Evolutionary conservation across 2,888 invertebrate genomes (phyloP).

Genomic region (Esperia sulphurella): DNA sequence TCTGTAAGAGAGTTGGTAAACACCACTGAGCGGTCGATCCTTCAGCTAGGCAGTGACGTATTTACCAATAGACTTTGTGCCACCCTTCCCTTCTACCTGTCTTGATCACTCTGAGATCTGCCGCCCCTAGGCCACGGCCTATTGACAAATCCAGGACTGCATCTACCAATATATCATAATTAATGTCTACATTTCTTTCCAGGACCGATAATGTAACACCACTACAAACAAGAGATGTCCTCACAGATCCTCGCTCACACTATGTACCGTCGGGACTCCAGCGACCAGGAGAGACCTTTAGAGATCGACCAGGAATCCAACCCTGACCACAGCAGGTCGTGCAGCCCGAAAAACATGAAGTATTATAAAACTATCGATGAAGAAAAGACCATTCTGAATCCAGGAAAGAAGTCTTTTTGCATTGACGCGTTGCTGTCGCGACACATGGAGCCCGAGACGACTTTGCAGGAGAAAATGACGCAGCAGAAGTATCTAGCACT

Average conservation of each 20-base stretch:
- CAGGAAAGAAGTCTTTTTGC: slow-evolving; percentile 88
- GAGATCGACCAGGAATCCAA: slow-evolving; percentile 62
- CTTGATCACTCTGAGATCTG: no score
- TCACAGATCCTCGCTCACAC: slow-evolving; percentile 39
- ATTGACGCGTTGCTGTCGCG: slow-evolving; percentile 92
- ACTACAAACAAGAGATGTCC: slow-evolving; percentile 24
- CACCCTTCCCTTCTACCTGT: no score
- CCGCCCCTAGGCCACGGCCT: no score
- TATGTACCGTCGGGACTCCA: slow-evolving; percentile 53
- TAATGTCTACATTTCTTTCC: no score
- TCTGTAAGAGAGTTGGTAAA: no score
- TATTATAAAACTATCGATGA: slow-evolving; percentile 38
- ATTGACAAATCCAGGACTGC: no score
- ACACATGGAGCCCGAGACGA: slow-evolving; percentile 46
- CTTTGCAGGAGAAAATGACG: slow-evolving; percentile 50
- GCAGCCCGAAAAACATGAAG: slow-evolving; percentile 63
- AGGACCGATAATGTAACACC: not conserved
- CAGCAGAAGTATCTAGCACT: slow-evolving; percentile 62
- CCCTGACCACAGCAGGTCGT: slow-evolving; percentile 51
- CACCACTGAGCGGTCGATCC: no score
- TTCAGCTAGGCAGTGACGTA: no score
- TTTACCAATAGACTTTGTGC: no score
- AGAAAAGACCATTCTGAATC: slow-evolving; percentile 60
- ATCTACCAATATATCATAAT: no score
- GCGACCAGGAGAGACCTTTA: slow-evolving; percentile 46